Base-by-base conservation (phyloP, 2,888 invertebrate species). In the Electrophaes corylata region DNA sequence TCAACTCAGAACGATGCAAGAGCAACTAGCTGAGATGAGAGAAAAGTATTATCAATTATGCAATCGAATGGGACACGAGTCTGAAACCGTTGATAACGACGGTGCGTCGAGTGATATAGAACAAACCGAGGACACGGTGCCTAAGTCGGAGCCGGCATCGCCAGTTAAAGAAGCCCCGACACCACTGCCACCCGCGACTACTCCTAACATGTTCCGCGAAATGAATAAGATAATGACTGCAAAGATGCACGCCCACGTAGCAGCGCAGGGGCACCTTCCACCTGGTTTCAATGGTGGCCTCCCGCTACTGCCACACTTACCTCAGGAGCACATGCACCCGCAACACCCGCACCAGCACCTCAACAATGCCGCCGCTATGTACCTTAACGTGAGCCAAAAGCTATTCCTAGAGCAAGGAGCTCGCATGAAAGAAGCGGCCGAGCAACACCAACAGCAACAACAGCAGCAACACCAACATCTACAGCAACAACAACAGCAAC, bases 21-120 rank as follows among this genome's bases (percentile, higher is more conserved):
- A 97, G 77, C 97, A 98, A 85, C 89, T 98, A 59, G 97, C 96
- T 10, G 96, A 96, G 81, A 97, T 98, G 96, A 97, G 97, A 90
- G 96, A 97, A 78, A 96, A 97, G 81, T 98, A 98, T 86, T 94
- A 96, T 80, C 96, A 97, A 85, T 89, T 98, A 73, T 96, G 96
- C 81, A 96, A 96, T 75, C 93, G 96, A 69, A 96, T 96, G 94
- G 96, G 96, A 72, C 95, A 95, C 73, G 95, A 94, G 65, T 95
- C 95, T 0, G 95, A 95, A 73, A 95, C 95, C 69, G 94, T 94
- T 70, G 95, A 96, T 76, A 93, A 95, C 44, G 95, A 95, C 70
- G 96, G 96, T 79, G 93, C 93, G 62, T 94, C 94, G 72, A 95
- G 95, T 91, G 95, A 95, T 76, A 94, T 95, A 75, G 95, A 95